These are phyloP conservation scores for Sphenodon punctatus DNA, from an alignment of 2,797 vertebrate genomes.

Conservation along the genomic window DNA sequence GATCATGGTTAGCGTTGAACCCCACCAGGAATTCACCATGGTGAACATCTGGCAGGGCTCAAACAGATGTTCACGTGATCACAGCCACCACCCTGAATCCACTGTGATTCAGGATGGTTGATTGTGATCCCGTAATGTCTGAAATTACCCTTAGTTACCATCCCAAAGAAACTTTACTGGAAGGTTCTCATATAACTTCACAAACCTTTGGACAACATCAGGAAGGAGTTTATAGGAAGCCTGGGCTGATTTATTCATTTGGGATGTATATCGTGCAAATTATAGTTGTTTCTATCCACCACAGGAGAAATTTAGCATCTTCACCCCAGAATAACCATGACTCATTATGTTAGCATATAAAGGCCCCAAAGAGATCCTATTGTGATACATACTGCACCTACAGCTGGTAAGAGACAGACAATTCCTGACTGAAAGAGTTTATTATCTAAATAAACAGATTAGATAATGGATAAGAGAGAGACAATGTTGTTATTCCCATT, in stretches of 20 bases:
- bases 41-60: no score
- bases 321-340: not conserved
- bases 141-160: no score
- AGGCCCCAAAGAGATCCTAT: not conserved
- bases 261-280: not conserved
- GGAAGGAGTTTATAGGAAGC: not conserved
- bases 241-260: not conserved
- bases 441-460: not conserved
- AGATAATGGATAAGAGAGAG: not conserved
- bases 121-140: no score
- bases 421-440: not conserved
- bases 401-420: not conserved
- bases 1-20: no score
- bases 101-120: no score
- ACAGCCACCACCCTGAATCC: no score
- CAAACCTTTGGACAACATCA: not conserved
- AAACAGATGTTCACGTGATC: no score
- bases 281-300: not conserved
- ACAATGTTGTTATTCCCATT: not conserved
- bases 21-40: no score
- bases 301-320: not conserved
- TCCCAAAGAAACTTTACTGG: no score
- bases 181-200: not conserved
- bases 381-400: rapidly evolving
- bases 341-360: not conserved